A percentile compares a stretch with the other conserved stretches of the same genome.
Conservation (phyloP, 2,888 invertebrate species). For the Papilio protenor region DNA sequence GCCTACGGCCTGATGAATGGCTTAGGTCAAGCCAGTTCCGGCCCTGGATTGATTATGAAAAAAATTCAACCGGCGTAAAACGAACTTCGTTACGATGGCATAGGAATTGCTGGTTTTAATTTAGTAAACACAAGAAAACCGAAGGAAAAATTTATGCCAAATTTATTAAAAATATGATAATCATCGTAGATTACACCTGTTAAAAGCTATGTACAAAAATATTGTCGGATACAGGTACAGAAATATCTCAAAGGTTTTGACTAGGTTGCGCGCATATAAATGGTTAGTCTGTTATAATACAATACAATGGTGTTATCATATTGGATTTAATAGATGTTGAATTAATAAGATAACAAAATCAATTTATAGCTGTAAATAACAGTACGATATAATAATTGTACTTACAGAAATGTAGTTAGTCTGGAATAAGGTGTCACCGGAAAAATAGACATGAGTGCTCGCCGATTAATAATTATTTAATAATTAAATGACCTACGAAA, state of each 20-base stretch:
- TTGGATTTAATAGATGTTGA: not conserved
- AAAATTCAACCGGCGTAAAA: slow-evolving; percentile 28
- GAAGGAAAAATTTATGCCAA: not conserved
- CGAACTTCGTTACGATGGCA: slow-evolving; percentile 24
- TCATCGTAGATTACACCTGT: too few species aligned
- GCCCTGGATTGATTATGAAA: slow-evolving; percentile 39
- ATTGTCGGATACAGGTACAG: not conserved
- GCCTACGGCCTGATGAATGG: slow-evolving; percentile 41
- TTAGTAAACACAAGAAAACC: not conserved
- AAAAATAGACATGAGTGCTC: too few species aligned
- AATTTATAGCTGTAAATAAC: not conserved
- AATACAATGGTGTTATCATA: not conserved
- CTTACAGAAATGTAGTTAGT: too few species aligned
- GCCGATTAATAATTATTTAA: too few species aligned
- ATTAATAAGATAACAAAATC: not conserved
- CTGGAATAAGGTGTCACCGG: too few species aligned
- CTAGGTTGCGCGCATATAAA: not conserved
- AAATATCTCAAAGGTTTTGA: not conserved
- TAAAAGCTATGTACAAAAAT: not conserved
- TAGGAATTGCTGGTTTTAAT: slow-evolving; percentile 13
- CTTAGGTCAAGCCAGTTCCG: slow-evolving; percentile 39
- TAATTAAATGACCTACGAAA: too few species aligned
- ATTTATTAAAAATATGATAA: not conserved
- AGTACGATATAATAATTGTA: not conserved
- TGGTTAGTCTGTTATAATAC: slow-evolving; percentile 59